A percentile compares a stretch with the other conserved stretches of the same genome.
These are phyloP conservation scores for Drosophila carrolli DNA, from an alignment of 1,140 invertebrate genomes.

Conservation along the genomic window DNA sequence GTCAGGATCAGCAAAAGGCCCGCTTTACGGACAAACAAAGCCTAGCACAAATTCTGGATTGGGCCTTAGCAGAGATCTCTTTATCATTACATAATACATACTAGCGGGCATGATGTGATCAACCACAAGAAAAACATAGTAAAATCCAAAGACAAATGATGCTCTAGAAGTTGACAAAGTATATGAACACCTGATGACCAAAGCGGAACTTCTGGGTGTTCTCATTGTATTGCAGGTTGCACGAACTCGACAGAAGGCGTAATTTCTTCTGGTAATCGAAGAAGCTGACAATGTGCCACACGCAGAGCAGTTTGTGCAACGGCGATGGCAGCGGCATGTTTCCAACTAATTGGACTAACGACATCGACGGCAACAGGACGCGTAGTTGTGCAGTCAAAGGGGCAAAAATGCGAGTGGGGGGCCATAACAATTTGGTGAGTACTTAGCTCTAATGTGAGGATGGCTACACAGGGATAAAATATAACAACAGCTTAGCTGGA, in stretches of 20 bases:
- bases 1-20: constrained; percentile 6
- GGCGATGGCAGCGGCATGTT: constrained; percentile 36
- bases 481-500: background rate
- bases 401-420: constrained; percentile 8
- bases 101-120: constrained; percentile 8
- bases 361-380: constrained; percentile 4
- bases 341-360: constrained; percentile 36
- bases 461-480: constrained; percentile 12
- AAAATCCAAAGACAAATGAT: accelerated
- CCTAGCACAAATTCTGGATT: background rate
- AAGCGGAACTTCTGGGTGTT: constrained; percentile 12
- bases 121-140: accelerated
- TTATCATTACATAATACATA: constrained; percentile 10
- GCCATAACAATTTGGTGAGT: constrained; percentile 64
- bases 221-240: constrained; percentile 31
- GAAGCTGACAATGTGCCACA: constrained; percentile 47
- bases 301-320: constrained; percentile 37
- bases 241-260: constrained; percentile 18
- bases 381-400: background rate
- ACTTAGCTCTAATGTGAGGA: constrained; percentile 63
- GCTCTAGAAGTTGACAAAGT: background rate
- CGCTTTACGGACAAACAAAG: constrained; percentile 29
- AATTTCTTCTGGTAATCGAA: constrained; percentile 41
- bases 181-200: constrained; percentile 25
- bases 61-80: constrained; percentile 2